A percentile compares a stretch with the other conserved stretches of the same genome.
Conservation (phyloP, 2,888 invertebrate species). For the Eilema griseolum region DNA sequence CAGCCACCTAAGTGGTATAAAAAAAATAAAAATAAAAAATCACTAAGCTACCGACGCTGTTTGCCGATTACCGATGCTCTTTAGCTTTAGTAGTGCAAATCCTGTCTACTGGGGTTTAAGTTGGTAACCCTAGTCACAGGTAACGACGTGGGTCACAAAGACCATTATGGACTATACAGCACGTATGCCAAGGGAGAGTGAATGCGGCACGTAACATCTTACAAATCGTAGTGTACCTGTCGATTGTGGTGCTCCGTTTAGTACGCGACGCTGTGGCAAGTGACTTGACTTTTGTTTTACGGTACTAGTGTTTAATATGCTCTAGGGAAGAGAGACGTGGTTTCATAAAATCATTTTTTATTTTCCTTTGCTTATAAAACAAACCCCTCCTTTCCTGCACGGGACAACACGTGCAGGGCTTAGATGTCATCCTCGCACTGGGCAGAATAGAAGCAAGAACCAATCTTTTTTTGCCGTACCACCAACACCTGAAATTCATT, state of each 20-base stretch:
- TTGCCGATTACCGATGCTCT: too few relatives aligned
- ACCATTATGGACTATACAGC: constrained; percentile 17
- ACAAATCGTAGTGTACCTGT: constrained; percentile 55
- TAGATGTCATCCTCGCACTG: too few relatives aligned
- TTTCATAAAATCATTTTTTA: background rate
- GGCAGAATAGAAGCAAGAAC: too few relatives aligned
- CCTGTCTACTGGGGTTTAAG: background rate
- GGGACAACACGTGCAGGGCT: too few relatives aligned
- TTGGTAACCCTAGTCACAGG: constrained; percentile 10
- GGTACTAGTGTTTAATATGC: background rate
- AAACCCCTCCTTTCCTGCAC: too few relatives aligned
- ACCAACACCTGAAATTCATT: background rate
- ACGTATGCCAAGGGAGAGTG: constrained; percentile 22
- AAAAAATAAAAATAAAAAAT: too few relatives aligned
- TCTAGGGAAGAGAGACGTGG: background rate
- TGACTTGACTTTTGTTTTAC: background rate
- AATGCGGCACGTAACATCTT: constrained; percentile 50
- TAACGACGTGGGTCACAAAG: constrained; percentile 18
- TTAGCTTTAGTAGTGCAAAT: background rate
- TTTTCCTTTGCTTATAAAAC: too few relatives aligned
- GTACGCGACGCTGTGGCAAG: background rate
- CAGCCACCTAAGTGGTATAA: too few relatives aligned
- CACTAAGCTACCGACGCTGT: too few relatives aligned
- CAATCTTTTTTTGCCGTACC: too few relatives aligned
- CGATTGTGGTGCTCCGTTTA: constrained; percentile 34